Percentiles rank a stretch among this genome's conserved stretches.
Conservation (phyloP, 2,113 vertebrate genomes). For the Anguilla rostrata region DNA sequence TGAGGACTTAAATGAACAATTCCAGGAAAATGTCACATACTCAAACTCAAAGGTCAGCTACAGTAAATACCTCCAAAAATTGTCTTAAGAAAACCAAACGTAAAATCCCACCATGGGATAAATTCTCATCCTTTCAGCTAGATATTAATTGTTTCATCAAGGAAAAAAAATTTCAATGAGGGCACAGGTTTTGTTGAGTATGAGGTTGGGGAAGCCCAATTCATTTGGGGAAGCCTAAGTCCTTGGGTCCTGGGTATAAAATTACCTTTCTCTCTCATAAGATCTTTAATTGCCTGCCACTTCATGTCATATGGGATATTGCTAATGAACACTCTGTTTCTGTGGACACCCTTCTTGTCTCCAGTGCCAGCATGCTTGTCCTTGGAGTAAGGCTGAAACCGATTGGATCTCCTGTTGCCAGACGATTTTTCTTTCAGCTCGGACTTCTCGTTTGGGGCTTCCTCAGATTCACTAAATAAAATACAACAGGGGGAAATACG, state of each 20-base stretch:
- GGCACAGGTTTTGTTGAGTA: neutral
- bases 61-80: neutral
- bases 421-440: conserved; percentile 85
- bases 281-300: conserved; percentile 99
- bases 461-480: conserved; percentile 76
- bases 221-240: neutral
- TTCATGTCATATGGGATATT: conserved; percentile 99
- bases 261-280: conserved; percentile 99
- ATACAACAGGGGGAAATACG: neutral
- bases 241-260: conserved; percentile 34
- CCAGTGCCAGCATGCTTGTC: conserved; percentile 78
- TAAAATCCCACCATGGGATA: neutral
- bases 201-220: conserved; percentile 26
- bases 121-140: neutral
- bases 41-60: neutral
- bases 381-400: conserved; percentile 93
- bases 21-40: conserved; percentile 3
- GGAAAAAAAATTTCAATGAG: neutral
- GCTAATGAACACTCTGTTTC: conserved; percentile 96
- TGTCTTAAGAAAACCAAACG: neutral
- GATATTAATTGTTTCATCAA: neutral
- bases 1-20: neutral
- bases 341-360: conserved; percentile 85
- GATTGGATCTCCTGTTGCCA: conserved; percentile 77
- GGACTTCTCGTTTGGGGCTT: conserved; percentile 75